Evolutionary conservation across 2,888 invertebrate species (phyloP).

Genomic region (Sinodicranocentrus sp.): DNA sequence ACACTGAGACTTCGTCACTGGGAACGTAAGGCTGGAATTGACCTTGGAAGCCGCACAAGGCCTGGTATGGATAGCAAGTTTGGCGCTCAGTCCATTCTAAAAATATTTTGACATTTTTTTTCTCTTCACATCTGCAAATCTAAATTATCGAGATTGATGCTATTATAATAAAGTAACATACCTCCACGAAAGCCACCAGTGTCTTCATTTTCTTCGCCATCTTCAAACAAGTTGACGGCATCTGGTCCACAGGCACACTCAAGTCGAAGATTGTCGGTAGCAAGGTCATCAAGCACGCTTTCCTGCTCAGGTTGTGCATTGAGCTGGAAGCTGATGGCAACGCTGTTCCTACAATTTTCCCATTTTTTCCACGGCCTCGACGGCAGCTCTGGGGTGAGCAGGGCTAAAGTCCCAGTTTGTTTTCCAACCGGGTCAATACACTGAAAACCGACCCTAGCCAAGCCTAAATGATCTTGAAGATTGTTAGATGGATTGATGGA

Average conservation of each 20-base stretch:
- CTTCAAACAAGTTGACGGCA: neutral
- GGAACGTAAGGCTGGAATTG: constrained; percentile 11
- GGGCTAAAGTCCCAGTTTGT: neutral
- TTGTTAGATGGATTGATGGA: neutral
- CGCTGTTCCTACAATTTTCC: neutral
- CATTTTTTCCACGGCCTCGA: constrained; percentile 5
- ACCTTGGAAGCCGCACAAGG: constrained; percentile 20
- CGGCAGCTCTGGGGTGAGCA: neutral
- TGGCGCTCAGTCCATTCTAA: neutral
- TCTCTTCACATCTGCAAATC: too few relatives aligned
- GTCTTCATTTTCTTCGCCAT: neutral
- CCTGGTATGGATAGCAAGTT: constrained; percentile 9
- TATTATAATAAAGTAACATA: neutral
- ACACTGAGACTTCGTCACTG: neutral
- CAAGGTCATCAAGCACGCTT: constrained; percentile 2
- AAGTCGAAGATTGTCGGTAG: constrained; percentile 2
- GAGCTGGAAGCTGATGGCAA: constrained; percentile 4
- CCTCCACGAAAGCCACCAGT: constrained; percentile 5
- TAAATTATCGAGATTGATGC: too few relatives aligned
- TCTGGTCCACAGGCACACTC: constrained; percentile 7
- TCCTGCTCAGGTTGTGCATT: constrained; percentile 13
- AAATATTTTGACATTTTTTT: too few relatives aligned
- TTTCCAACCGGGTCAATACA: neutral
- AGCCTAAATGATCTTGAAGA: neutral
- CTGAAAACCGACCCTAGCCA: neutral